Evolutionary conservation across 1,140 invertebrate genomes (phyloP).

Genomic region (Xylocopa sonorina): DNA sequence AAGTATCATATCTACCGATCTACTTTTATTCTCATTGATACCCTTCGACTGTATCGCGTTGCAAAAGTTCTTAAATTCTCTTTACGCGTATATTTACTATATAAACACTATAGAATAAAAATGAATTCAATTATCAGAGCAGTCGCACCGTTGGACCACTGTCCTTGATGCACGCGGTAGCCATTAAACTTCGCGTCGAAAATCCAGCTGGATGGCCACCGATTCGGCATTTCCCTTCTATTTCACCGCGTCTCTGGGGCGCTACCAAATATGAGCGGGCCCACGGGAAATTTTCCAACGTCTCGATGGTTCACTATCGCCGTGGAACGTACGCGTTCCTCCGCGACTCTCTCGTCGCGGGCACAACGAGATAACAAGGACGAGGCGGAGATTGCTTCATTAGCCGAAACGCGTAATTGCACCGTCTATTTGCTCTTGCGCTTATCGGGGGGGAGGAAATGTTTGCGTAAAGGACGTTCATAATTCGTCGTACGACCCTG

Average conservation of each 20-base stretch:
- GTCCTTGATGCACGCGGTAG: not conserved
- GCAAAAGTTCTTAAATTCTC: too few species aligned
- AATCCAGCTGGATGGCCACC: slow-evolving; percentile 8
- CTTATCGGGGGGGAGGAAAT: slow-evolving; percentile 24
- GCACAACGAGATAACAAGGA: slow-evolving; percentile 38
- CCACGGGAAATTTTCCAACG: slow-evolving; percentile 37
- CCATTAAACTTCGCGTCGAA: slow-evolving; percentile 36
- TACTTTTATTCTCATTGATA: not conserved
- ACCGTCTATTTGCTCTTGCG: slow-evolving; percentile 34
- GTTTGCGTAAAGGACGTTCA: slow-evolving; percentile 25
- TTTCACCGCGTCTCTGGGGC: not conserved
- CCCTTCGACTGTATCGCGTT: too few species aligned
- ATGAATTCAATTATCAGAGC: slow-evolving; percentile 46
- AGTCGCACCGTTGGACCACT: not conserved
- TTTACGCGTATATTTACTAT: too few species aligned
- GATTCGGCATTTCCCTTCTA: not conserved
- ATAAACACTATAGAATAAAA: slow-evolving; percentile 29
- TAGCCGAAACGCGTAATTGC: slow-evolving; percentile 49
- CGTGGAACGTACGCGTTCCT: not conserved
- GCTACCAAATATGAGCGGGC: slow-evolving; percentile 16
- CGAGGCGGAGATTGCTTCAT: slow-evolving; percentile 45
- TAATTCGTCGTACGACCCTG: slow-evolving; percentile 21
- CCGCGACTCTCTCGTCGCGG: not conserved
- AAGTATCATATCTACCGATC: not conserved
- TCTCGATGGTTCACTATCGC: slow-evolving; percentile 34